These are phyloP conservation scores for Tenthredo livida DNA, from an alignment of 2,888 invertebrate species.

Conservation along the genomic window DNA sequence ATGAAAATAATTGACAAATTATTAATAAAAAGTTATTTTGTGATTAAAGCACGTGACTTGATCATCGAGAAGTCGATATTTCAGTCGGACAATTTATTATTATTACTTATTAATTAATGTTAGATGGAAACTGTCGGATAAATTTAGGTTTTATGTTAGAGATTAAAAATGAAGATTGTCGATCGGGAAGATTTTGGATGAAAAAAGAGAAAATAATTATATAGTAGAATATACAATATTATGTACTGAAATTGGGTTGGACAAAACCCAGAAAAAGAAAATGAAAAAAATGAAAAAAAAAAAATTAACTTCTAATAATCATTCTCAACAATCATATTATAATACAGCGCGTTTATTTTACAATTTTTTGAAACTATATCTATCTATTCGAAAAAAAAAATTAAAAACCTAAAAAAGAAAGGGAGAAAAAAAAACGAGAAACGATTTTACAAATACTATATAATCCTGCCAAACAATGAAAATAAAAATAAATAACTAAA, in stretches of 20 bases:
- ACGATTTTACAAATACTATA: background rate
- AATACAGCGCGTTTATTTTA: background rate
- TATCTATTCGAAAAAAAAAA: background rate
- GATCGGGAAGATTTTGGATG: background rate
- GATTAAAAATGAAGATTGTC: background rate
- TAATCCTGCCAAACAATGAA: background rate
- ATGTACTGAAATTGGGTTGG: background rate
- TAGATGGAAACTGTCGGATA: background rate
- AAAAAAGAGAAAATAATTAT: background rate
- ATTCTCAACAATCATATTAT: background rate
- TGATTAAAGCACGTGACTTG: background rate
- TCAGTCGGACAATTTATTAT: slow-evolving; percentile 1
- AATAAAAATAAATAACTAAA: background rate
- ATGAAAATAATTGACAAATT: background rate
- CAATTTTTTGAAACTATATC: background rate
- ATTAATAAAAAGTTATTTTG: background rate
- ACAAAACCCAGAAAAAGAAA: background rate
- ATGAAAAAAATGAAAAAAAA: background rate
- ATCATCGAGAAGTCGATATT: slow-evolving; percentile 2
- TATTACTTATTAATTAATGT: background rate
- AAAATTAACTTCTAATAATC: background rate
- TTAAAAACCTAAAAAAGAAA: background rate
- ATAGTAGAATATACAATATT: background rate
- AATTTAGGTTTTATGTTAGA: background rate
- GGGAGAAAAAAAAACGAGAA: background rate